These are phyloP conservation scores for Cerceris rybyensis DNA, from an alignment of 2,888 invertebrate genomes.

Conservation along the genomic window DNA sequence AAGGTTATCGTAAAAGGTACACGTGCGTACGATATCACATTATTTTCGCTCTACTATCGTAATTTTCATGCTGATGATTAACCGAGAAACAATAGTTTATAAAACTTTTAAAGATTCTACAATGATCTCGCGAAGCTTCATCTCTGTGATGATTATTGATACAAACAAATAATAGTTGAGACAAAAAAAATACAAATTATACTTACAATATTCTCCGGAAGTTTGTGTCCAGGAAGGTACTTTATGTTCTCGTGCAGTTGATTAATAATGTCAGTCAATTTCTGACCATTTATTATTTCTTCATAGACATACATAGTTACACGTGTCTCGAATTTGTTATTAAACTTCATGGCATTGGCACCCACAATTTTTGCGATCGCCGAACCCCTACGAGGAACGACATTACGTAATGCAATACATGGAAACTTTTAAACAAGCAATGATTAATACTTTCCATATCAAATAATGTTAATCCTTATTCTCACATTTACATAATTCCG, in stretches of 20 bases:
- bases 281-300: slow-evolving; percentile 95
- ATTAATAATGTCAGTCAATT: slow-evolving; percentile 99
- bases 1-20: too few relatives aligned
- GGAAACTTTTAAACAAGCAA: neutral
- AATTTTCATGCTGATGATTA: too few relatives aligned
- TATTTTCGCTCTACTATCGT: too few relatives aligned
- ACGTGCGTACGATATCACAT: too few relatives aligned
- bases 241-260: slow-evolving; percentile 98
- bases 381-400: slow-evolving; percentile 89
- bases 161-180: too few relatives aligned
- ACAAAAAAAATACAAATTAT: neutral
- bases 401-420: too few relatives aligned
- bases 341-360: slow-evolving; percentile 88
- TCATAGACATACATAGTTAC: slow-evolving; percentile 99
- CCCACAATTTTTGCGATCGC: slow-evolving; percentile 99
- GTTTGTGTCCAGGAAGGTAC: slow-evolving; percentile 96
- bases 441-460: neutral
- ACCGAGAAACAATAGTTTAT: neutral
- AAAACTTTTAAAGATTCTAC: neutral
- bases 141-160: too few relatives aligned
- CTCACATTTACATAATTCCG: too few relatives aligned
- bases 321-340: slow-evolving; percentile 91
- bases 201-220: slow-evolving; percentile 98
- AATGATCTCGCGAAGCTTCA: neutral
- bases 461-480: neutral